A percentile compares a stretch with the other conserved stretches of the same genome.
These are phyloP conservation scores for Ptychadena robeensis DNA, from an alignment of 2,797 vertebrate genomes.

Conservation along the genomic window DNA sequence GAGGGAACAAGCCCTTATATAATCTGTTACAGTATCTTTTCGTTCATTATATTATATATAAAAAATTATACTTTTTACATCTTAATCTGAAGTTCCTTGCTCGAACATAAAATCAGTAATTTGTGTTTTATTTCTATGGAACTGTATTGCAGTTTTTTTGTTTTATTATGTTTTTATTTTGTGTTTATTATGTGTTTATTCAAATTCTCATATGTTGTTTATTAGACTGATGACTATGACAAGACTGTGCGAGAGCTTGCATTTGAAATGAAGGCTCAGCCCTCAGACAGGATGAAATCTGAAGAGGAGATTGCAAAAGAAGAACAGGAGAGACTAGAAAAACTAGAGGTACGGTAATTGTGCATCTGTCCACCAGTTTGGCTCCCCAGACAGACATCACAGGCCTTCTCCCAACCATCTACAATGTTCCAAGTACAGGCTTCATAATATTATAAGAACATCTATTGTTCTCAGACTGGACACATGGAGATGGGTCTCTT, in stretches of 20 bases:
- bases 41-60: no score
- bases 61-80: no score
- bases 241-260: slow-evolving; percentile 91
- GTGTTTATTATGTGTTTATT: background rate
- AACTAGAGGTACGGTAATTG: slow-evolving; percentile 81
- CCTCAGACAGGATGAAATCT: slow-evolving; percentile 90
- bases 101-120: no score
- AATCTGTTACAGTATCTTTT: no score
- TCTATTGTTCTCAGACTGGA: no score
- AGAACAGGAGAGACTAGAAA: slow-evolving; percentile 81
- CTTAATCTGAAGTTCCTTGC: no score
- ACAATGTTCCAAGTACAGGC: no score
- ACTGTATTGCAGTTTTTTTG: background rate
- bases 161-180: background rate
- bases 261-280: slow-evolving; percentile 97
- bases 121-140: background rate
- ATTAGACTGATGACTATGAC: slow-evolving; percentile 90
- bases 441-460: no score
- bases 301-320: slow-evolving; percentile 88
- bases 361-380: background rate
- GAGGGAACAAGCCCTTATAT: no score
- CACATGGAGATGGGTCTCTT: no score
- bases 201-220: slow-evolving; percentile 22
- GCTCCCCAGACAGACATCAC: no score
- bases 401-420: no score